These are phyloP conservation scores for Oxycera nigricornis DNA, from an alignment of 2,888 invertebrate genomes.

Conservation along the genomic window DNA sequence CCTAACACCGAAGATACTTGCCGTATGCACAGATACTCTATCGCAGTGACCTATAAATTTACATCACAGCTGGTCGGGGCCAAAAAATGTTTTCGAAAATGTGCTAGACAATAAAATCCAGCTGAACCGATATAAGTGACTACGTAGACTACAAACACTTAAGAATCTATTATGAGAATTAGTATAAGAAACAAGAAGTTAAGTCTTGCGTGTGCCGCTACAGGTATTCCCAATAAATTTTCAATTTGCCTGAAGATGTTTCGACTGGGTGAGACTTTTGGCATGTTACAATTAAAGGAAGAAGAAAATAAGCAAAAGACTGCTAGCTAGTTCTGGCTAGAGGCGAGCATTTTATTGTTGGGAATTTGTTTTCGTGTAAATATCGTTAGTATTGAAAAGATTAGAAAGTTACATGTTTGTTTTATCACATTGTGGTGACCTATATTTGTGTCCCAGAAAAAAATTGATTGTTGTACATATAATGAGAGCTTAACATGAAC, in stretches of 20 bases:
- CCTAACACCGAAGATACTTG: not conserved
- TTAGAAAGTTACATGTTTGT: no score
- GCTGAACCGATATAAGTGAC: not conserved
- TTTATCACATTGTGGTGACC: no score
- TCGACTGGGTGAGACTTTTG: not conserved
- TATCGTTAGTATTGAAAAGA: no score
- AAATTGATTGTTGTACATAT: no score
- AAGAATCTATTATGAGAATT: not conserved
- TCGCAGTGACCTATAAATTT: slow-evolving; percentile 12
- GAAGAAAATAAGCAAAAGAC: no score
- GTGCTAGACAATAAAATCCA: not conserved
- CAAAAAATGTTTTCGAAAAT: not conserved
- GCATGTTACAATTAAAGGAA: not conserved
- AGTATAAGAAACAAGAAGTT: not conserved
- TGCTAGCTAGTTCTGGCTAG: no score
- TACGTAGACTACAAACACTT: not conserved
- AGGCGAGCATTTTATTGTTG: no score
- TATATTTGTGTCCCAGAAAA: no score
- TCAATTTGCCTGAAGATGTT: not conserved
- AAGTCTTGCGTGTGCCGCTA: not conserved
- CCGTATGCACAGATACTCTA: not conserved
- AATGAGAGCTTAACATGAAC: no score
- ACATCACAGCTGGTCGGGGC: slow-evolving; percentile 10
- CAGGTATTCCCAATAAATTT: not conserved
- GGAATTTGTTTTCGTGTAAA: no score